A percentile compares a stretch with the other conserved stretches of the same genome.
phyloP scores from a whole-genome alignment of 2,113 vertebrate species.

The Brachypodius melanocephalos region DNA sequence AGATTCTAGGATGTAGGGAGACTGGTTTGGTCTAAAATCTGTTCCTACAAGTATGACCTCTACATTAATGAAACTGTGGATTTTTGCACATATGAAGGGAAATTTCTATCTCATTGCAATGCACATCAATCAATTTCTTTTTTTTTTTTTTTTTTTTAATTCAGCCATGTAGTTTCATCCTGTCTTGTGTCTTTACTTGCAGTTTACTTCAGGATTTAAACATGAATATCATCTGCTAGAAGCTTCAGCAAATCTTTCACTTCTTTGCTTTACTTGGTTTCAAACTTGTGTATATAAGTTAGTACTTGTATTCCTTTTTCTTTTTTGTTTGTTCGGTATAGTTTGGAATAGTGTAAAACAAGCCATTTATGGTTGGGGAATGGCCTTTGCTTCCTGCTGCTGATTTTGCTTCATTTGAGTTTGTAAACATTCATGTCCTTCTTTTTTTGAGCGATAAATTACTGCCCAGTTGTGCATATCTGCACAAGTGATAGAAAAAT shows the following conservation, averaged over 20 bases:
- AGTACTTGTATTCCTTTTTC: not conserved
- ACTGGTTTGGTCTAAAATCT: conserved; percentile 18
- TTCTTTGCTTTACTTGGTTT: conserved; percentile 26
- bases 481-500: not conserved
- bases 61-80: conserved; percentile 44
- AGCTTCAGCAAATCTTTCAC: not conserved
- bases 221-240: not conserved
- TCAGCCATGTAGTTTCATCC: not conserved
- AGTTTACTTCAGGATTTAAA: conserved; percentile 4
- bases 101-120: conserved; percentile 45
- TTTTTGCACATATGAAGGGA: conserved; percentile 65
- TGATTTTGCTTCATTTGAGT: conserved; percentile 27
- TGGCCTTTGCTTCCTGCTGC: conserved; percentile 33
- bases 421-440: not conserved
- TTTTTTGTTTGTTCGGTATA: not conserved
- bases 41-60: conserved; percentile 47
- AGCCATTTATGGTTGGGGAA: not conserved
- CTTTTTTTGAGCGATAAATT: not conserved
- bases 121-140: not conserved
- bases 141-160: not conserved
- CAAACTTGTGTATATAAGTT: not conserved
- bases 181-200: not conserved
- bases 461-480: not conserved
- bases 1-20: conserved; percentile 30
- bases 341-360: not conserved